Evolutionary conservation across 1,140 invertebrate genomes (phyloP).

Genomic region (Harpegnathos saltator): DNA sequence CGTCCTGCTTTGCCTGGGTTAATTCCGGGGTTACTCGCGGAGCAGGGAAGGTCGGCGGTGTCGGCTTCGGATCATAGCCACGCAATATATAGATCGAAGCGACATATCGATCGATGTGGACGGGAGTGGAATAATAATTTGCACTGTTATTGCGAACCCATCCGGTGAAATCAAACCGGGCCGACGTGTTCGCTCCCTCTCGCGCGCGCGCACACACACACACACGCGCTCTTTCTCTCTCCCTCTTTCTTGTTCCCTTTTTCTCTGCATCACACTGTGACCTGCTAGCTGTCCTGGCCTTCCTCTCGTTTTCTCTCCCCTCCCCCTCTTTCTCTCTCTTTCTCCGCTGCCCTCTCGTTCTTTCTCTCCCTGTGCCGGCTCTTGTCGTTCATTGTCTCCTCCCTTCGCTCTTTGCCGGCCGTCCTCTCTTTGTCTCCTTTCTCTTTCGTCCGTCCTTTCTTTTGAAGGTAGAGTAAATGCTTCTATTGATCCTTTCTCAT

Average conservation of each 20-base stretch:
- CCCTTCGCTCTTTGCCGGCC: slow-evolving; percentile 6
- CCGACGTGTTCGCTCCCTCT: slow-evolving; percentile 7
- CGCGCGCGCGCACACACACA: too few species aligned
- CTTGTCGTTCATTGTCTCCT: slow-evolving; percentile 50
- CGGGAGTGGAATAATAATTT: slow-evolving; percentile 56
- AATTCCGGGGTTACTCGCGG: slow-evolving; percentile 52
- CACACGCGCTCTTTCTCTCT: background rate
- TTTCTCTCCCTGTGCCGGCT: background rate
- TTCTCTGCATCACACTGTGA: background rate
- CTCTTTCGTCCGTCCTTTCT: slow-evolving; percentile 37
- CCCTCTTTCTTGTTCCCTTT: background rate
- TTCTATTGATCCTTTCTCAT: slow-evolving; percentile 37
- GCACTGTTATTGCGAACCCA: slow-evolving; percentile 60
- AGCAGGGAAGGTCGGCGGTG: slow-evolving; percentile 52
- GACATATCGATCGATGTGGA: slow-evolving; percentile 57
- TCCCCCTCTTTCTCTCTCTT: background rate
- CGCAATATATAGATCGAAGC: slow-evolving; percentile 55
- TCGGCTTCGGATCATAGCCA: slow-evolving; percentile 53
- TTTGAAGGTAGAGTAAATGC: slow-evolving; percentile 52
- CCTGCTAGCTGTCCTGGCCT: background rate
- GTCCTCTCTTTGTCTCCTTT: background rate
- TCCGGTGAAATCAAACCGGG: slow-evolving; percentile 49
- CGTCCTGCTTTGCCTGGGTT: slow-evolving; percentile 52
- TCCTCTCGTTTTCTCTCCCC: background rate
- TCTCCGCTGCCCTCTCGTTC: background rate